Percentiles rank a stretch among this genome's conserved stretches.
These are phyloP conservation scores for Discoglossus pictus DNA, from an alignment of 2,797 vertebrate species.

Conservation along the genomic window DNA sequence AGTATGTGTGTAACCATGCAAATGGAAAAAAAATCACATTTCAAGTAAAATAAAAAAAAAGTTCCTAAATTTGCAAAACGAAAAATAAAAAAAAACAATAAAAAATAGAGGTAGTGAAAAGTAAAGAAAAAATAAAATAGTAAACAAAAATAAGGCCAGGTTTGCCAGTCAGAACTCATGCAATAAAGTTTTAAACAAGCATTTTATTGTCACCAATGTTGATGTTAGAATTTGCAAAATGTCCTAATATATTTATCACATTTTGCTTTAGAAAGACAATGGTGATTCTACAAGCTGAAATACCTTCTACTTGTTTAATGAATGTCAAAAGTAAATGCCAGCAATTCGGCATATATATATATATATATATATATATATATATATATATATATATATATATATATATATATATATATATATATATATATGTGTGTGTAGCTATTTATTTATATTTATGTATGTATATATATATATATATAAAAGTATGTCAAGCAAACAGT, in stretches of 20 bases:
- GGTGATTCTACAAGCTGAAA: constrained; percentile 51
- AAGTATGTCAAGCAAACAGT: constrained; percentile 57
- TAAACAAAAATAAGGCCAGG: constrained; percentile 65
- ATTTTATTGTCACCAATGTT: constrained; percentile 18
- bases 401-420: too few species aligned
- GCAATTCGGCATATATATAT: constrained; percentile 51
- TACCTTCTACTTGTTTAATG: constrained; percentile 60
- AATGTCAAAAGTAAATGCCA: constrained; percentile 62
- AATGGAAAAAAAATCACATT: constrained; percentile 66
- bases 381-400: constrained; percentile 36
- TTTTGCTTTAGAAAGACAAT: too few species aligned
- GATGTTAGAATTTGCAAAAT: constrained; percentile 13
- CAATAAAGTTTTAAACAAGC: constrained; percentile 63
- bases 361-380: constrained; percentile 35
- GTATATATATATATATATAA: too few species aligned
- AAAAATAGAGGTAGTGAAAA: constrained; percentile 95
- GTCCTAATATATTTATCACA: constrained; percentile 4
- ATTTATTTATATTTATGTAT: too few species aligned
- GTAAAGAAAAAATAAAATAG: constrained; percentile 74
- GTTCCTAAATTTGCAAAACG: constrained; percentile 58
- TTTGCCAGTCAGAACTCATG: constrained; percentile 63
- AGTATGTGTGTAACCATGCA: constrained; percentile 67
- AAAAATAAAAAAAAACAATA: constrained; percentile 82
- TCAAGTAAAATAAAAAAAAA: constrained; percentile 78
- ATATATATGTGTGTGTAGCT: too few species aligned